A percentile compares a stretch with the other conserved stretches of the same genome.
Conservation (phyloP, 2,797 vertebrate species). For the Anisognathus igniventris region DNA sequence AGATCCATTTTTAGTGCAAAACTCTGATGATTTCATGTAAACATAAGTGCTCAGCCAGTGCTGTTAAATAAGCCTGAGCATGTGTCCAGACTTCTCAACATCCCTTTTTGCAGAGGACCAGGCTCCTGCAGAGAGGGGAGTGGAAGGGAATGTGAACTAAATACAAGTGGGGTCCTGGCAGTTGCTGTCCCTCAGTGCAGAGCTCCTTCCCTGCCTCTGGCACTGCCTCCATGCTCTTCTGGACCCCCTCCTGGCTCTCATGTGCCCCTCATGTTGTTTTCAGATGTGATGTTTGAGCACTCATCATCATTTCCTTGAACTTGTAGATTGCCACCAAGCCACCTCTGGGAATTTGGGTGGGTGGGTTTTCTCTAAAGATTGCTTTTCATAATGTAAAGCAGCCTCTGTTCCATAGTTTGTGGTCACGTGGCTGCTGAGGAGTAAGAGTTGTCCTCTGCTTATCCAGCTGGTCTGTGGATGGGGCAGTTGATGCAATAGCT, state of each 20-base stretch:
- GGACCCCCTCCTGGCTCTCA: neutral
- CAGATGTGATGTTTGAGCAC: neutral
- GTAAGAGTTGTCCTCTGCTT: neutral
- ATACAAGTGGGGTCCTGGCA: neutral
- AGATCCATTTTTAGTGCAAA: neutral
- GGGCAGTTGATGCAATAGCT: neutral
- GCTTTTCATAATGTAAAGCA: neutral
- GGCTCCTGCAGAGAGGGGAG: neutral
- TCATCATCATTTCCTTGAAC: neutral
- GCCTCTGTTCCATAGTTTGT: neutral
- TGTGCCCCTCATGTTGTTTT: fast-evolving
- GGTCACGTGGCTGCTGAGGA: neutral
- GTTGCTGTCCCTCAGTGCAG: neutral
- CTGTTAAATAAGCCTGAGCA: neutral
- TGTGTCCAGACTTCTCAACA: neutral
- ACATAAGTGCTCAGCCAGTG: neutral
- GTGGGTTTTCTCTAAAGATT: neutral
- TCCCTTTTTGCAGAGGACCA: neutral
- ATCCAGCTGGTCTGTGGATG: neutral
- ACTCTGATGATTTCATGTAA: neutral
- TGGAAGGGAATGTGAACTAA: neutral
- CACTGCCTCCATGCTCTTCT: neutral
- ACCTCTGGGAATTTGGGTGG: neutral
- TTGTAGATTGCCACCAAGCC: neutral
- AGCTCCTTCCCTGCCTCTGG: neutral